These are phyloP conservation scores for Heterodera carotae DNA, from an alignment of 1,140 invertebrate genomes.

Conservation along the genomic window DNA sequence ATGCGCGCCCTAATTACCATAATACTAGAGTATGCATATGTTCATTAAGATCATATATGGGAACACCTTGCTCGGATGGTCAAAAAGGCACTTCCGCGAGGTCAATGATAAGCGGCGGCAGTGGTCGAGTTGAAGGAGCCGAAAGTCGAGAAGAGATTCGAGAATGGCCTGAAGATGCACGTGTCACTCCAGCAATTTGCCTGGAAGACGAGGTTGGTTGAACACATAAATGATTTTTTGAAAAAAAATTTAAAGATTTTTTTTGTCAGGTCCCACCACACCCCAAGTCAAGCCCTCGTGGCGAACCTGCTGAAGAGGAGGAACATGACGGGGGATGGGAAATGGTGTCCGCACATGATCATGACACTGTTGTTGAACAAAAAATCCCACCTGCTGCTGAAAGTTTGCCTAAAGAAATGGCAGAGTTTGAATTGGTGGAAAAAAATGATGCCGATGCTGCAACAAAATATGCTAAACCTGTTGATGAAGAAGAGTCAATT, in stretches of 20 bases:
- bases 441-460: slow-evolving; percentile 28
- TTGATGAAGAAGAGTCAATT: too few relatives aligned
- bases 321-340: slow-evolving; percentile 19
- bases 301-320: slow-evolving; percentile 13
- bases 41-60: not conserved
- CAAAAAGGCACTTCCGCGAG: not conserved
- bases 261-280: not conserved
- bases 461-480: slow-evolving; percentile 4
- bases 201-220: not conserved
- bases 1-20: too few relatives aligned
- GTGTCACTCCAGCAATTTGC: not conserved
- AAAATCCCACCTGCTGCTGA: not conserved
- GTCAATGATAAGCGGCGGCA: not conserved
- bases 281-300: not conserved
- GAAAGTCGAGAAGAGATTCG: not conserved
- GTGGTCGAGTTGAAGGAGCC: not conserved
- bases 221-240: too few relatives aligned
- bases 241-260: too few relatives aligned
- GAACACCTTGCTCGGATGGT: not conserved
- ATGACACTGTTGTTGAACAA: not conserved
- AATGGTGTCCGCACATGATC: slow-evolving; percentile 20
- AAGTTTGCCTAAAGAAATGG: not conserved
- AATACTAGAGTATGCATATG: too few relatives aligned
- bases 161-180: not conserved
- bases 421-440: not conserved